Evolutionary conservation across 1,140 invertebrate species (phyloP).

Genomic region (Saccostrea cuccullata): DNA sequence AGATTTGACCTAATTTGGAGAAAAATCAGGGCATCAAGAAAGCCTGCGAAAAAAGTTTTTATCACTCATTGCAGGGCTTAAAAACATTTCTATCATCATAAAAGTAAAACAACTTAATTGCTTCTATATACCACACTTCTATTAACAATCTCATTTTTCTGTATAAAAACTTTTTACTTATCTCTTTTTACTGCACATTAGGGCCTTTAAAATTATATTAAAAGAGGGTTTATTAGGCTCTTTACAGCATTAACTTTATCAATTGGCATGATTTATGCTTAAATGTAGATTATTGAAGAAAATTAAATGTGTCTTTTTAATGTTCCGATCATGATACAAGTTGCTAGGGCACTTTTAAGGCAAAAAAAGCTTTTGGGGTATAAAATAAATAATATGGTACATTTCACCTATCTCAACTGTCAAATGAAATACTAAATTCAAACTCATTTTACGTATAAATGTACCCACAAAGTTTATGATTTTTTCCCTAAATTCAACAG

Average conservation of each 20-base stretch:
- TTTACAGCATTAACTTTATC: background rate
- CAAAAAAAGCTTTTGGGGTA: too few species aligned
- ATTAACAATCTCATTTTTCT: background rate
- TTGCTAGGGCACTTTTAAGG: too few species aligned
- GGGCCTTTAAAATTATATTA: background rate
- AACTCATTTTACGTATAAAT: too few species aligned
- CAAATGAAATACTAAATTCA: too few species aligned
- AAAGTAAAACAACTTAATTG: conserved; percentile 8
- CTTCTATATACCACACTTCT: background rate
- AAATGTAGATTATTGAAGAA: background rate
- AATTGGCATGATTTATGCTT: background rate
- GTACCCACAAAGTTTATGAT: too few species aligned
- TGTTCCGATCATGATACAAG: too few species aligned
- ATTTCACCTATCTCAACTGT: too few species aligned
- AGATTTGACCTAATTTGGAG: conserved; percentile 24
- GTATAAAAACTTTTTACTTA: background rate
- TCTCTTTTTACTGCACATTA: background rate
- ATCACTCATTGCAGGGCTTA: background rate
- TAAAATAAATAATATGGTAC: too few species aligned
- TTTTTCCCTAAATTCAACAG: too few species aligned
- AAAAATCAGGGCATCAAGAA: background rate
- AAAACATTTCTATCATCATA: conserved; percentile 17
- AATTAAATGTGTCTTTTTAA: background rate
- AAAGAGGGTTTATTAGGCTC: background rate
- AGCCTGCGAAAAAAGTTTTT: background rate